Evolutionary conservation across 2,888 invertebrate genomes (phyloP), one percentile per base, ranked within the genome.

Genomic region (Morpho achilles): DNA sequence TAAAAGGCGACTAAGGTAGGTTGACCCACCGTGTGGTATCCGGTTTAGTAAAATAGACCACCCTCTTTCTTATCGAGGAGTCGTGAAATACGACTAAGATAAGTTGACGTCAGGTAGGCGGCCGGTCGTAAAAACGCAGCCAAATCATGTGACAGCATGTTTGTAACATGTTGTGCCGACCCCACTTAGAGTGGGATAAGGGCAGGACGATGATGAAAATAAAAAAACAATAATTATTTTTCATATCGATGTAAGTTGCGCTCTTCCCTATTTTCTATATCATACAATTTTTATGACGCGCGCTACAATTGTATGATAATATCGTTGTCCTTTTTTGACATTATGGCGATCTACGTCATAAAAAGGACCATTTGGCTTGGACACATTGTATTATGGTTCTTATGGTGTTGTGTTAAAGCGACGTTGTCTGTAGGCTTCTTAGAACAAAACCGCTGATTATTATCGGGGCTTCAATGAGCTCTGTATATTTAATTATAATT

Each of bases 291-390:
- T 72, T 73, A 77, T 81, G 78, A 80, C 77, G 79, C 76, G 77
- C 74, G 56, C 55, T 63, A 72, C 84, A 75, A 88, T 89, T 89
- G 89, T 89, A 87, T 89, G 88, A 82, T 89, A 89, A 88, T 87
- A 73, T 68, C 68, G 72, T 23, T 68, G 66, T 73, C 87, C 87
- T 79, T 87, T 82, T 80, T 75, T 68, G 79, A 74, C 74, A 74
- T 78, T 84, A 88, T 87, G 87, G 88, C 58, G 65, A 70, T 67
- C 71, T 66, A 81, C 87, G 87, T 87, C 86, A 88, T 65, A 45
- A 56, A 50, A 58, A 56, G 60, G 51, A 54, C 41, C 60, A 64
- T 65, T 63, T 59, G 61, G 43, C 42, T 43, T 44, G 51, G 50
- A 60, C 59, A 48, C 47, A 59, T 55, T 53, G 50, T 41, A 66